Evolutionary conservation across 2,797 vertebrate genomes (phyloP).

Genomic region (Lepidocolaptes lacrymiger): DNA sequence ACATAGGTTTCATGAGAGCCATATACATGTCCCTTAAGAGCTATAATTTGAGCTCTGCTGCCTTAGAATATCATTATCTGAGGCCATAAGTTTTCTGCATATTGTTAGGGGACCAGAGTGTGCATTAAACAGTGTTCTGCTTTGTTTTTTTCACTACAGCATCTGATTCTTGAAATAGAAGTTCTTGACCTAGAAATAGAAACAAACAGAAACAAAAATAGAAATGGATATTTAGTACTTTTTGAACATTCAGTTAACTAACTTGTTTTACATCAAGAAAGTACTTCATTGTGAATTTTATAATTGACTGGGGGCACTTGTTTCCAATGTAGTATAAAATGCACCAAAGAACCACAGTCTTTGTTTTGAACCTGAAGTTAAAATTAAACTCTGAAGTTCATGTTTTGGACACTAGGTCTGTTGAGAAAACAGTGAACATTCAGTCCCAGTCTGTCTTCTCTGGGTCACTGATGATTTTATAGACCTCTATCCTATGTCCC

Average conservation of each 20-base stretch:
- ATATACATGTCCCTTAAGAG: neutral
- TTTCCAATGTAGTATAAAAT: neutral
- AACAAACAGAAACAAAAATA: neutral
- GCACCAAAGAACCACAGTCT: neutral
- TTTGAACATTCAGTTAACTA: neutral
- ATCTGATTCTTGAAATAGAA: neutral
- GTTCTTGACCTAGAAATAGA: neutral
- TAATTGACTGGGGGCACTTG: fast-evolving
- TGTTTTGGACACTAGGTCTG: neutral
- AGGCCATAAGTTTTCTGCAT: conserved; percentile 1
- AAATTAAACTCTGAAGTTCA: neutral
- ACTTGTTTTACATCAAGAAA: neutral
- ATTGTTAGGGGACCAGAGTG: neutral
- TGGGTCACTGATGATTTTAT: neutral
- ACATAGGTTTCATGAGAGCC: neutral
- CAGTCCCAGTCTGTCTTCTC: neutral
- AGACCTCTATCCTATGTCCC: neutral
- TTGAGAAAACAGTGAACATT: neutral
- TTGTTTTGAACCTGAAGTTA: neutral
- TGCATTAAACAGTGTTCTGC: neutral
- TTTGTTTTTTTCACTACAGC: neutral
- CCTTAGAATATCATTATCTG: neutral
- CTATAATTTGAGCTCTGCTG: conserved; percentile 4
- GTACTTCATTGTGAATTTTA: neutral
- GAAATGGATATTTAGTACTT: neutral